phyloP scores from a whole-genome alignment of 2,113 vertebrate genomes.

The Atrichornis clamosus region DNA sequence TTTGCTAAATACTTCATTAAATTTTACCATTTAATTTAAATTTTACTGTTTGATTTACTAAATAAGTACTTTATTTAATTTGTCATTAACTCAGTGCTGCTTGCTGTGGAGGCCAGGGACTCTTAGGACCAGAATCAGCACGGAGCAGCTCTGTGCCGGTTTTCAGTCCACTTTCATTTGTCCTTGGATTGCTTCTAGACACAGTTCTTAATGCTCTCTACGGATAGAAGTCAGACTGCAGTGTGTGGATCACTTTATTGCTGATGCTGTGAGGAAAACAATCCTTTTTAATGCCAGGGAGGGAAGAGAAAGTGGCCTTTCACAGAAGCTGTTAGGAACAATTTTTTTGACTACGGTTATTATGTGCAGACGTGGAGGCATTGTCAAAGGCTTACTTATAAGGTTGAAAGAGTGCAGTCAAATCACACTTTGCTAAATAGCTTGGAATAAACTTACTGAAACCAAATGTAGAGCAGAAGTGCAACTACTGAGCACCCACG shows the following conservation, averaged over 20 bases:
- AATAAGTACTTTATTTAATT: neutral
- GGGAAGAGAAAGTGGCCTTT: neutral
- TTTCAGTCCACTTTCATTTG: neutral
- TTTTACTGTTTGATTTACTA: neutral
- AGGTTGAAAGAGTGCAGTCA: neutral
- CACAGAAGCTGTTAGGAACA: neutral
- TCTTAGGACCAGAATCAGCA: neutral
- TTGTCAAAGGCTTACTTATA: neutral
- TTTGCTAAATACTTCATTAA: neutral
- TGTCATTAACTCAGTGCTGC: neutral
- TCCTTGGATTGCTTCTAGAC: neutral
- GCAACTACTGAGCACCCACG: neutral
- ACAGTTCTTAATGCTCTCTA: neutral
- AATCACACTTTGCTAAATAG: neutral
- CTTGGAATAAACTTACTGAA: neutral
- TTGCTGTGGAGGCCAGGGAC: neutral
- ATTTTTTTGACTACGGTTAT: neutral
- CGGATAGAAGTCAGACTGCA: neutral
- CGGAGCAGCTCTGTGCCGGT: accelerated
- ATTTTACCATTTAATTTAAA: neutral
- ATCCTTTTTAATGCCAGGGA: neutral
- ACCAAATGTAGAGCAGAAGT: neutral
- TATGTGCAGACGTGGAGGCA: neutral
- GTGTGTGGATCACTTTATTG: neutral
- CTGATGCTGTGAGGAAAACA: neutral